Evolutionary conservation across 35 echinoderm and acorn worm species (phyloP), one percentile per base, ranked within the genome.

Genomic region (Ophiothrix spiculata): DNA sequence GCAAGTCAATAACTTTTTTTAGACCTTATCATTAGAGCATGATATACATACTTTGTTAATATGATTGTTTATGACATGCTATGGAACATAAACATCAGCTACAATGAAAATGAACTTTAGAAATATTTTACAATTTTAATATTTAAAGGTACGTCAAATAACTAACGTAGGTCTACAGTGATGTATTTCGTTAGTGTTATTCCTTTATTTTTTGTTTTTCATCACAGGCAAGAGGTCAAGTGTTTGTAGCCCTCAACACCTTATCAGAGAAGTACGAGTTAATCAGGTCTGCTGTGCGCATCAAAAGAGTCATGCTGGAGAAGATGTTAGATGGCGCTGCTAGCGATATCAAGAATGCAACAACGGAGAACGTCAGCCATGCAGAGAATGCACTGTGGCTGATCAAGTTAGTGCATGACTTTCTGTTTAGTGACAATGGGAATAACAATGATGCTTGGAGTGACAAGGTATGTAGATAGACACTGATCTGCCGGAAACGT

Each of bases 331-430:
- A 94, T 35, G 89, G 84, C 3, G 75, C 85, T 33, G 79, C 90
- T 31, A 75, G 63, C 1, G 81, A 91, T 36, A 64, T 93, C 35
- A 98, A 86, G 77, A 79, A 86, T 32, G 83, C 56, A 15, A 31
- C 85, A 14, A 39, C 78, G 19, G 77, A 86, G 33, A 63, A 29
- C 23, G 74, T 83, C 2, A 64, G 37, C 31, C 74, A 90, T 6
- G 75, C 86, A 17, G 96, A 99, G 89, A 99, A 94, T 39, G 86
- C 79, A 36, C 78, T 99, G 38, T 91, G 89, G 84, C 80, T 99
- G 45, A 88, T 99, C 64, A 91, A 93, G 40, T 64, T 93, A 15
- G 82, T 92, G 6, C 85, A 99, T 37, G 85, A 99, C 81, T 99
- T 99, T 83, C 32, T 99, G 75, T 93, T 94, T 38, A 84, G 89